These are phyloP conservation scores for Camponotus floridanus DNA, from an alignment of 1,140 invertebrate species.

Conservation along the genomic window DNA sequence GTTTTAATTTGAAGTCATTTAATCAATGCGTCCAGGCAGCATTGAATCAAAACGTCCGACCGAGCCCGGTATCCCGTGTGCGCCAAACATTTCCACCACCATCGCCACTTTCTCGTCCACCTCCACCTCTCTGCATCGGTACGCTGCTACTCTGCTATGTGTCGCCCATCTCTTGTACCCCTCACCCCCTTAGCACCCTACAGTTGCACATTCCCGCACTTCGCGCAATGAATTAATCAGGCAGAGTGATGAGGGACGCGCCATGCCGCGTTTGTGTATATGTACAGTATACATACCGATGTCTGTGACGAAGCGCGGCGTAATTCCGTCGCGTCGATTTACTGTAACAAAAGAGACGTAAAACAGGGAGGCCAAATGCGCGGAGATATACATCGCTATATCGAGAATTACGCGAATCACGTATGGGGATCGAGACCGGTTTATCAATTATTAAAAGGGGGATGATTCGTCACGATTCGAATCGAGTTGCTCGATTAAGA, in stretches of 20 bases:
- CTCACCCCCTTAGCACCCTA: conserved; percentile 23
- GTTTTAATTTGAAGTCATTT: conserved; percentile 78
- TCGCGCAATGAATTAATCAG: conserved; percentile 76
- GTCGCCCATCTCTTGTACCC: conserved; percentile 47
- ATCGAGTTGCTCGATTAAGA: neutral
- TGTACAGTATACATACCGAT: conserved; percentile 55
- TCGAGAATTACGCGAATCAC: conserved; percentile 28
- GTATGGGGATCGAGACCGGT: conserved; percentile 6
- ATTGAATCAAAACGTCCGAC: conserved; percentile 76
- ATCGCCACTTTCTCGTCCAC: neutral
- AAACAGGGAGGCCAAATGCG: conserved; percentile 9
- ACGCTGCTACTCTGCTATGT: conserved; percentile 15
- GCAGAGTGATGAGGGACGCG: conserved; percentile 75
- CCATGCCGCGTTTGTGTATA: conserved; percentile 43
- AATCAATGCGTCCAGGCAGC: conserved; percentile 74
- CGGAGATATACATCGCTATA: conserved; percentile 1
- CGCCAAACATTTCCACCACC: conserved; percentile 56
- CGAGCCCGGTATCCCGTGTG: conserved; percentile 54
- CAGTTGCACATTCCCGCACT: conserved; percentile 41
- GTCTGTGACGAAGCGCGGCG: conserved; percentile 49
- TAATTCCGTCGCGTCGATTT: conserved; percentile 65
- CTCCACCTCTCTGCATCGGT: conserved; percentile 10
- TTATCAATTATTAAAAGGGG: conserved; percentile 27
- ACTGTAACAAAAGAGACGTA: conserved; percentile 56
- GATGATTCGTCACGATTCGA: conserved; percentile 29